Evolutionary conservation across 2,113 vertebrate species (phyloP), one percentile per base, ranked within the genome.

Genomic region (Gallinago undulata): DNA sequence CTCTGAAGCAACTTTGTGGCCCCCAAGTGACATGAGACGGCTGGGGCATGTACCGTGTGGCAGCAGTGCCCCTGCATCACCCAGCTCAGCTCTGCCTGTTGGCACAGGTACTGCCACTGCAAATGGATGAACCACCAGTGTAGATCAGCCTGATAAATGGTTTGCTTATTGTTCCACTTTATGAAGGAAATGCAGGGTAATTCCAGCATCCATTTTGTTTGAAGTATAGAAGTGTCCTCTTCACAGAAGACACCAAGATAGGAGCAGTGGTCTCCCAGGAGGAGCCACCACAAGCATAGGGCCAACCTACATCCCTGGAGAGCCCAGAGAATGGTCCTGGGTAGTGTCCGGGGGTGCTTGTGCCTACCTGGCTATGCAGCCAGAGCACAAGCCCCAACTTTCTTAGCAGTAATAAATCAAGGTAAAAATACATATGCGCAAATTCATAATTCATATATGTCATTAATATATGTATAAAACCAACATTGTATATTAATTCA

Each of bases 111-210:
- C 41, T 8, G 72, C 62, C 67, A 14, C 0, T 1, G 48, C 19
- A 70, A 48, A 21, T 0, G 12, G n/a, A 31, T 66, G 24, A 45
- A 35, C 14, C 70, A 16, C 3, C 0, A 0, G 13, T 4, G 19
- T 60, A 41, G 14, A 69, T 43, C 17, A 51, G 68, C 84, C 63
- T 43, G 76, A 19, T 22, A 27, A 68, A 45, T 2, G 4, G 11
- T 18, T 30, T 21, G 3, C 22, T 30, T 39, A 63, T n/a, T n/a
- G 3, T 64, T 64, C 53, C 23, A 7, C 13, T 30, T 31, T 11
- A 19, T 15, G 59, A 69, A 69, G 33, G 25, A 80, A 87, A 81
- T 1, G 3, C 33, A 66, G 41, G 35, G 30, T 39, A 66, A 89
- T 56, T 13, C 16, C 4, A 72, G 25, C 51, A 60, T 30, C 45